These are phyloP conservation scores for Zootermopsis nevadensis DNA, from an alignment of 2,888 invertebrate genomes.

Conservation along the genomic window DNA sequence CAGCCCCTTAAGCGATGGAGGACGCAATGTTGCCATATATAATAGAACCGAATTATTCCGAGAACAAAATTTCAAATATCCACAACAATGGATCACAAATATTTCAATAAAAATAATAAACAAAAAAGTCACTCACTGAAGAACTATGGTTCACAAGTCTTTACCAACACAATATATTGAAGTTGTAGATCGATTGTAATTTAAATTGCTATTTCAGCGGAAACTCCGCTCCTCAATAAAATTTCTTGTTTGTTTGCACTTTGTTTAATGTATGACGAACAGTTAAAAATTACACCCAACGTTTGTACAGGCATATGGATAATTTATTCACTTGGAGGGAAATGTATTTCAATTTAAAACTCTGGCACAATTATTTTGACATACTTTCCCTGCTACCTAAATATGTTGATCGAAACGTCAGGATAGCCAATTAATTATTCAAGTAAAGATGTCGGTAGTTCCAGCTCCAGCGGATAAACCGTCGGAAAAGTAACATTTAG, in stretches of 20 bases:
- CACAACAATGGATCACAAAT: background rate
- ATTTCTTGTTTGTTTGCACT: background rate
- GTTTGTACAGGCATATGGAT: too few relatives aligned
- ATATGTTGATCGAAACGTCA: too few relatives aligned
- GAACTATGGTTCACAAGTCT: background rate
- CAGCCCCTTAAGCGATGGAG: constrained; percentile 50
- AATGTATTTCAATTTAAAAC: too few relatives aligned
- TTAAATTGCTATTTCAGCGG: background rate
- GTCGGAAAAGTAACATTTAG: too few relatives aligned
- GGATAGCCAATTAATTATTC: too few relatives aligned
- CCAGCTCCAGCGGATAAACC: too few relatives aligned
- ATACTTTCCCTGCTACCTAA: too few relatives aligned
- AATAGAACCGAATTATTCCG: constrained; percentile 40
- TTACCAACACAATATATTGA: background rate
- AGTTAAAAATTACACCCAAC: background rate
- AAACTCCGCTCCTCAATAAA: background rate
- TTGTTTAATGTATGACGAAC: background rate
- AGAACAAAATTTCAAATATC: constrained; percentile 36
- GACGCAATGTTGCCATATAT: constrained; percentile 48
- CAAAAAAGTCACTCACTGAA: background rate
- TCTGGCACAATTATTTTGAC: too few relatives aligned
- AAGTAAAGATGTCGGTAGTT: too few relatives aligned
- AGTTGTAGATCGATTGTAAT: background rate
- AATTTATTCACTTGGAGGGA: too few relatives aligned
- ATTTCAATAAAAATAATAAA: background rate